phyloP scores from a whole-genome alignment of 1,140 invertebrate genomes.

The Drosophila elegans region DNA sequence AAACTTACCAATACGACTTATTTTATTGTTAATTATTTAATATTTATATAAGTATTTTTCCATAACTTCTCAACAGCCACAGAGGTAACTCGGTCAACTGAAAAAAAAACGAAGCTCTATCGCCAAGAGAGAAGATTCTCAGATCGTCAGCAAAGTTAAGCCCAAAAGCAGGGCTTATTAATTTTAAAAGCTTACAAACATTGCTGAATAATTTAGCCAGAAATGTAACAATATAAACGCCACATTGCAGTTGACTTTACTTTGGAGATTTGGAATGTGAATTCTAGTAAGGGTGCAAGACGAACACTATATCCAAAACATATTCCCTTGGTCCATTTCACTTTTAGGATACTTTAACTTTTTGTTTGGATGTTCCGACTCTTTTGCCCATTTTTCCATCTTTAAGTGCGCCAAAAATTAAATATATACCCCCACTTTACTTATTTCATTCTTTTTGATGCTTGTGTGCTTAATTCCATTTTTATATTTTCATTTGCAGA shows the following conservation, averaged over 20 bases:
- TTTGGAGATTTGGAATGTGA: background rate
- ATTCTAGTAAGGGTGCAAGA: constrained; percentile 40
- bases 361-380: constrained; percentile 39
- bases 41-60: too few species aligned
- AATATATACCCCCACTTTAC: background rate
- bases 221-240: constrained; percentile 59
- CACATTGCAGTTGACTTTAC: constrained; percentile 51
- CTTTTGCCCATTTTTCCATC: constrained; percentile 14
- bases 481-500: constrained; percentile 71
- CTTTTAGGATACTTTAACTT: constrained; percentile 64
- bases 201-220: constrained; percentile 26
- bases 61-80: too few species aligned
- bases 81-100: background rate
- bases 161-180: constrained; percentile 10
- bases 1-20: too few species aligned
- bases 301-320: constrained; percentile 1
- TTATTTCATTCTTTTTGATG: constrained; percentile 10
- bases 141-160: background rate
- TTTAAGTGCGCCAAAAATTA: constrained; percentile 25
- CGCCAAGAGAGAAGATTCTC: background rate
- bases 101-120: background rate
- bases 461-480: constrained; percentile 77
- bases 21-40: too few species aligned
- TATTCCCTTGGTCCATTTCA: constrained; percentile 2
- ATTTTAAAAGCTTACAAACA: constrained; percentile 30